Percentiles rank a stretch among this genome's conserved stretches.
Evolutionary conservation across 1,140 invertebrate species (phyloP).

Genomic region (Acyrthosiphon pisum): DNA sequence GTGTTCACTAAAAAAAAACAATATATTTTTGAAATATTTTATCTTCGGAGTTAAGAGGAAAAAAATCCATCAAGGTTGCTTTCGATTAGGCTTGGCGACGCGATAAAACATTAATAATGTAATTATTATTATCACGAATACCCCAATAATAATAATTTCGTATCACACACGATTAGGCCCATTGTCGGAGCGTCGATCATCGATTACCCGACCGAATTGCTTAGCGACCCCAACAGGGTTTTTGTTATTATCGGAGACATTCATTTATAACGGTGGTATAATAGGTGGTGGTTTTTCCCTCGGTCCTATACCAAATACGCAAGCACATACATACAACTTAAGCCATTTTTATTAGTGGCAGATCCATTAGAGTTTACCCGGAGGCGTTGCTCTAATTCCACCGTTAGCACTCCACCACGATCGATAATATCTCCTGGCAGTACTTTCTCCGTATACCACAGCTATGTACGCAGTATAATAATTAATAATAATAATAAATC

Average conservation of each 20-base stretch:
- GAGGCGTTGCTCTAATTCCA: neutral
- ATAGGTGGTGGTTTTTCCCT: neutral
- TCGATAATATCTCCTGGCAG: neutral
- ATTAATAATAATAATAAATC: neutral
- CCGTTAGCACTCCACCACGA: slow-evolving; percentile 16
- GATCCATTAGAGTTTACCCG: slow-evolving; percentile 30
- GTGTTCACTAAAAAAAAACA: neutral
- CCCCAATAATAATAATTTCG: neutral
- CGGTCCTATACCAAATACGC: neutral
- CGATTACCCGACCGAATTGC: slow-evolving; percentile 4
- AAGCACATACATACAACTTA: slow-evolving; percentile 16
- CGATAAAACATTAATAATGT: slow-evolving; percentile 5
- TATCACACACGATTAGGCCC: neutral
- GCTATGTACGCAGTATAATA: neutral
- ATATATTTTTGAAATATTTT: neutral
- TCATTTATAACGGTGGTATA: slow-evolving; percentile 12
- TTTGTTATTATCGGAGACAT: slow-evolving; percentile 34
- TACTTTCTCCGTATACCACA: neutral
- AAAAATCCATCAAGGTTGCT: neutral
- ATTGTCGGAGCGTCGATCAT: neutral
- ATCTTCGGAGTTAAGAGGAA: neutral
- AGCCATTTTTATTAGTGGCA: slow-evolving; percentile 30
- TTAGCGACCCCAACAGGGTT: slow-evolving; percentile 23
- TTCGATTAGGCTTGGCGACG: neutral
- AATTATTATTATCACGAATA: neutral